A percentile compares a stretch with the other conserved stretches of the same genome.
These are phyloP conservation scores for Heliconius hortense DNA, from an alignment of 2,888 invertebrate species.

Conservation along the genomic window DNA sequence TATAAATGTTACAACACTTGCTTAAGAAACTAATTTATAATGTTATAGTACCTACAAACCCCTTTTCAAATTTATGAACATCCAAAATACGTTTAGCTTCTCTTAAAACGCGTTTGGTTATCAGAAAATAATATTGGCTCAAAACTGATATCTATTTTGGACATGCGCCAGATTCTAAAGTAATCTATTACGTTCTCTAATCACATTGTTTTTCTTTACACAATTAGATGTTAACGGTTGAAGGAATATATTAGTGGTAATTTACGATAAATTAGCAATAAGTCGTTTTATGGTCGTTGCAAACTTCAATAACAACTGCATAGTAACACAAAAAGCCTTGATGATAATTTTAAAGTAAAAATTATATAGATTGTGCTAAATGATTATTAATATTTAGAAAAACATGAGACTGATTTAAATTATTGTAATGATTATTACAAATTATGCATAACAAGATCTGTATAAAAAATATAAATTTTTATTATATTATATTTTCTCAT, in stretches of 20 bases:
- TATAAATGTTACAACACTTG: neutral
- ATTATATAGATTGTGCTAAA: neutral
- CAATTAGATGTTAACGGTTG: slow-evolving; percentile 7
- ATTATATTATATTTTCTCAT: neutral
- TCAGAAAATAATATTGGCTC: slow-evolving; percentile 27
- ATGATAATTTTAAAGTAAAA: neutral
- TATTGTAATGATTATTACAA: too few relatives aligned
- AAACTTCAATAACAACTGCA: neutral
- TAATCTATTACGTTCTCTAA: slow-evolving; percentile 22
- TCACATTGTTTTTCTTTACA: slow-evolving; percentile 8
- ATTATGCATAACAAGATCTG: too few relatives aligned
- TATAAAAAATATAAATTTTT: too few relatives aligned
- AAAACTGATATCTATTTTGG: slow-evolving; percentile 21
- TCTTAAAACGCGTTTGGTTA: slow-evolving; percentile 1
- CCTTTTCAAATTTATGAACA: neutral
- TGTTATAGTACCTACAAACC: neutral
- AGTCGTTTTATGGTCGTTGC: neutral
- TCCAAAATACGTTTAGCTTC: neutral
- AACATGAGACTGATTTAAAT: neutral
- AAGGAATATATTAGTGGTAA: neutral
- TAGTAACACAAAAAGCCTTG: neutral
- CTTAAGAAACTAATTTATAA: neutral
- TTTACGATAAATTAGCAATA: slow-evolving; percentile 5
- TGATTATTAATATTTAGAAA: too few relatives aligned
- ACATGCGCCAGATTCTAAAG: slow-evolving; percentile 27